A percentile compares a stretch with the other conserved stretches of the same genome.
phyloP scores from a whole-genome alignment of 2,888 invertebrate species.

The Hedychridium roseum region DNA sequence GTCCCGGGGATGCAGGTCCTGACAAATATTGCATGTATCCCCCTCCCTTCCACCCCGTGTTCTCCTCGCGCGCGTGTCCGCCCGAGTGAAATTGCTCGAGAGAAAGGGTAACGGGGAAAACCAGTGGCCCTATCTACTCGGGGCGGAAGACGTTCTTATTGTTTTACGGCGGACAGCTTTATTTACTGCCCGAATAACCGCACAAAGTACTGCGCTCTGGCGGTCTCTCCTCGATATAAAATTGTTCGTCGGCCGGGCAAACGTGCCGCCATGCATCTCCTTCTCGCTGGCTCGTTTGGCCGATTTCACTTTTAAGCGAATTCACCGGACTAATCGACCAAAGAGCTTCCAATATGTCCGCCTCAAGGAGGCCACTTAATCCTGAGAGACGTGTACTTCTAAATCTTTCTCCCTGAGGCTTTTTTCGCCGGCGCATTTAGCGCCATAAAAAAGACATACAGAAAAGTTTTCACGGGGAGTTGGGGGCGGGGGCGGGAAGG shows the following conservation, averaged over 20 bases:
- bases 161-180: conserved; percentile 58
- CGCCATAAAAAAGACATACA: too few relatives aligned
- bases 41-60: conserved; percentile 10
- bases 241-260: conserved; percentile 31
- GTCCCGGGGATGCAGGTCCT: conserved; percentile 40
- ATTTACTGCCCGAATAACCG: conserved; percentile 58
- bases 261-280: conserved; percentile 29
- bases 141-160: conserved; percentile 50
- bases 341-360: too few relatives aligned
- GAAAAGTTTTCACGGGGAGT: too few relatives aligned
- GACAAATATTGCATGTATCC: conserved; percentile 50
- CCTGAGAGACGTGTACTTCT: too few relatives aligned
- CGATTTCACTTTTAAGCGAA: conserved; percentile 30
- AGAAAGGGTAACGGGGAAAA: conserved; percentile 11
- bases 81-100: conserved; percentile 32
- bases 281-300: conserved; percentile 4
- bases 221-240: conserved; percentile 26
- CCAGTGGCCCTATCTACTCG: conserved; percentile 35
- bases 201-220: conserved; percentile 32
- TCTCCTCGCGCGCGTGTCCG: conserved; percentile 31
- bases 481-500: too few relatives aligned
- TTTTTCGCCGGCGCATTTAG: too few relatives aligned
- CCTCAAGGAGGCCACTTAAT: too few relatives aligned
- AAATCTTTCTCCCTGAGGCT: too few relatives aligned
- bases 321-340: too few relatives aligned